These are phyloP conservation scores for Meloidogyne chitwoodi DNA, from an alignment of 1,140 invertebrate species.

Conservation along the genomic window DNA sequence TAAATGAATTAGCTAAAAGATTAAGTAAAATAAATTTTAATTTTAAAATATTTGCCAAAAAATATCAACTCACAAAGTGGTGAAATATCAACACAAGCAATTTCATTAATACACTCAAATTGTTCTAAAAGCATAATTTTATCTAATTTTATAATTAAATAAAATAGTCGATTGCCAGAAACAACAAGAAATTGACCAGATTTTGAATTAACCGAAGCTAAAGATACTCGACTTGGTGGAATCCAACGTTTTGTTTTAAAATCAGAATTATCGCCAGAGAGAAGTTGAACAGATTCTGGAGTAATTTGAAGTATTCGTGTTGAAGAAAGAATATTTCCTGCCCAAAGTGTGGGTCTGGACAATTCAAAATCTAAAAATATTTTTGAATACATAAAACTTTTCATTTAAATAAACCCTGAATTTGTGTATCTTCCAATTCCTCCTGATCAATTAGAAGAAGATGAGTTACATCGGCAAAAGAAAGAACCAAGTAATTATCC, in stretches of 20 bases:
- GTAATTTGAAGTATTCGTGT: constrained; percentile 81
- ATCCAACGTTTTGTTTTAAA: neutral
- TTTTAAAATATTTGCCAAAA: neutral
- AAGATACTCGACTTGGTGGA: constrained; percentile 13
- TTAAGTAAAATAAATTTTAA: constrained; percentile 25
- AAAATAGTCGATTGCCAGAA: constrained; percentile 80
- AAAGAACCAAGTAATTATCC: constrained; percentile 54
- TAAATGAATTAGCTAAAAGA: constrained; percentile 63
- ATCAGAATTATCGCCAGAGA: constrained; percentile 25
- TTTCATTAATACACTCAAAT: constrained; percentile 79
- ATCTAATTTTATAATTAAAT: constrained; percentile 74
- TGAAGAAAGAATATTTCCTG: constrained; percentile 76
- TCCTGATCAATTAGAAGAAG: constrained; percentile 82
- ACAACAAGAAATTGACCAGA: constrained; percentile 78
- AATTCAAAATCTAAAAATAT: constrained; percentile 69
- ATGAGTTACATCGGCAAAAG: constrained; percentile 54
- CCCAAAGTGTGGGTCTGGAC: constrained; percentile 86
- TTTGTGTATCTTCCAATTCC: constrained; percentile 92
- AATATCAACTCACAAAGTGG: constrained; percentile 67
- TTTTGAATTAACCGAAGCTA: constrained; percentile 68
- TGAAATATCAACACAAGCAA: constrained; percentile 90
- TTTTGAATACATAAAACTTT: no score
- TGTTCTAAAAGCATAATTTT: constrained; percentile 64
- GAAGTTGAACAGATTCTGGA: constrained; percentile 65
- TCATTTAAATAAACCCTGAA: constrained; percentile 63